Evolutionary conservation across 2,888 invertebrate genomes (phyloP).

Genomic region (Junonia oenone): DNA sequence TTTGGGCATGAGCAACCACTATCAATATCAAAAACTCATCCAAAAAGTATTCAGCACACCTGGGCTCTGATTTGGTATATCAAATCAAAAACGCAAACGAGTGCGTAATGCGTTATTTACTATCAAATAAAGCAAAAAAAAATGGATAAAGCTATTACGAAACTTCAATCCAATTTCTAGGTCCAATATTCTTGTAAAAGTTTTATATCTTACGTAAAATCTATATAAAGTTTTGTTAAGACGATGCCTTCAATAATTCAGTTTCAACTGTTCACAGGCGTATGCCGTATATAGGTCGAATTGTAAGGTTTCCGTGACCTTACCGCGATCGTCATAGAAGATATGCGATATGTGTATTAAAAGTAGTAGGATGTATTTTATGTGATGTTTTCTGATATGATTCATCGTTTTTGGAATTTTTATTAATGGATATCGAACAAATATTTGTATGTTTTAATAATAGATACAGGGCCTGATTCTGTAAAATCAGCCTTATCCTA

Average conservation of each 20-base stretch:
- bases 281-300: conserved; percentile 22
- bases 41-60: too few species aligned
- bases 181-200: conserved; percentile 3
- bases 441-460: too few species aligned
- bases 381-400: neutral
- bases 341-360: neutral
- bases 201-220: conserved; percentile 1
- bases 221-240: conserved; percentile 8
- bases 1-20: too few species aligned
- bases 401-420: neutral
- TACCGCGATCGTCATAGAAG: conserved; percentile 8
- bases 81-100: neutral
- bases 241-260: conserved; percentile 22
- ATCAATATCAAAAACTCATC: too few species aligned
- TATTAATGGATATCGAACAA: neutral
- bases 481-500: too few species aligned
- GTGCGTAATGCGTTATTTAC: too few species aligned
- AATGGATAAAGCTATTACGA: too few species aligned
- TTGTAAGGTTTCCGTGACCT: conserved; percentile 26
- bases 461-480: too few species aligned
- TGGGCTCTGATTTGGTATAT: neutral
- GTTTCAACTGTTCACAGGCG: conserved; percentile 22
- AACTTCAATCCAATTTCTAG: neutral
- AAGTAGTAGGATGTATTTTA: neutral
- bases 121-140: too few species aligned